These are phyloP conservation scores for Archivesica marissinica DNA, from an alignment of 1,140 invertebrate species.

Conservation along the genomic window DNA sequence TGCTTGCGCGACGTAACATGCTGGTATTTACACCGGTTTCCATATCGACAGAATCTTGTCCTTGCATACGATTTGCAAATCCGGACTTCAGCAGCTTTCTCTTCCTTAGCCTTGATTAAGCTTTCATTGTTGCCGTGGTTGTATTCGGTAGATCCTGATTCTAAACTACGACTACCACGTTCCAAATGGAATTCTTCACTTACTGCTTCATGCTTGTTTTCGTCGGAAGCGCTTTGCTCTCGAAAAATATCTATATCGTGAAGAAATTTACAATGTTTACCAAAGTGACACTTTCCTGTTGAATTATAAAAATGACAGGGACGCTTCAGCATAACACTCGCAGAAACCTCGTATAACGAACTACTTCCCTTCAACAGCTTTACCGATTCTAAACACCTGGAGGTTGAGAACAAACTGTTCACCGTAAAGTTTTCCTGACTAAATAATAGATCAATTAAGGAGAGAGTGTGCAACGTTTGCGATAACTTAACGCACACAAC, in stretches of 20 bases:
- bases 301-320: conserved; percentile 62
- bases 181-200: background rate
- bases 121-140: conserved; percentile 30
- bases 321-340: conserved; percentile 59
- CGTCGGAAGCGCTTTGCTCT: background rate
- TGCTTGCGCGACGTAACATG: conserved; percentile 43
- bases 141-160: background rate
- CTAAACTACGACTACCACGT: background rate
- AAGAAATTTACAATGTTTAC: conserved; percentile 62
- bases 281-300: conserved; percentile 65
- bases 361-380: conserved; percentile 35
- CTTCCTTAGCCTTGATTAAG: conserved; percentile 16
- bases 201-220: conserved; percentile 44
- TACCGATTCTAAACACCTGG: background rate
- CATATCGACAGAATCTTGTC: conserved; percentile 60
- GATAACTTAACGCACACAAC: background rate
- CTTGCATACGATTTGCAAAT: conserved; percentile 63
- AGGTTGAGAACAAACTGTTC: background rate
- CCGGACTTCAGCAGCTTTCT: background rate
- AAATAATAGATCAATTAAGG: background rate
- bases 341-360: background rate
- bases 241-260: conserved; percentile 34
- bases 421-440: background rate
- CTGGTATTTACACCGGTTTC: conserved; percentile 63
- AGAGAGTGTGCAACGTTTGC: background rate